Conservation (phyloP, 2,113 vertebrate genomes). For the Herpailurus yagouaroundi region DNA sequence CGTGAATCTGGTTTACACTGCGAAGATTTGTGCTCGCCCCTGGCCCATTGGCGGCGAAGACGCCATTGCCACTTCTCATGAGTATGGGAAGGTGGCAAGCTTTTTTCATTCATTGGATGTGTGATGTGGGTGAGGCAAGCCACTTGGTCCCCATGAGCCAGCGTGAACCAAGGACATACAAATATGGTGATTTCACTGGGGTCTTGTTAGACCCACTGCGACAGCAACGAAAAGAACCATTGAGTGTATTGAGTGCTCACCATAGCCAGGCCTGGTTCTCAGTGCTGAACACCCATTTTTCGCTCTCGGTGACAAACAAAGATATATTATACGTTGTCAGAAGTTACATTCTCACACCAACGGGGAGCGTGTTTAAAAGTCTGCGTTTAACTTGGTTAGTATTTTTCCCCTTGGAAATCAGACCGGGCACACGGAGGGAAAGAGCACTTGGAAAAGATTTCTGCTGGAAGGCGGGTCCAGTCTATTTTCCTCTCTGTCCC, state of each 20-base stretch:
- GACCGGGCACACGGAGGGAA: background rate
- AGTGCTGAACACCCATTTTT: background rate
- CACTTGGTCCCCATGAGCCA: too few relatives aligned
- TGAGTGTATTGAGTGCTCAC: rapidly evolving
- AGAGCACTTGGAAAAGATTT: conserved; percentile 42
- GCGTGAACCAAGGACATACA: background rate
- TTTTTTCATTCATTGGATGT: background rate
- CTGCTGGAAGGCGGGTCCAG: rapidly evolving
- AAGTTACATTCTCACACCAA: background rate
- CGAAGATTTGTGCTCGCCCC: background rate
- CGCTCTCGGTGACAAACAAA: background rate
- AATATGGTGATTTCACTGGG: background rate
- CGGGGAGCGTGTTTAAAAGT: background rate
- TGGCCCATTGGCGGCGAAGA: background rate
- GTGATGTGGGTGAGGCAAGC: background rate
- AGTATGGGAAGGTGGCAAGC: background rate
- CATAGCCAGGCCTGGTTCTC: rapidly evolving
- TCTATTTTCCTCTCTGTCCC: background rate
- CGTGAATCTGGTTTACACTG: background rate
- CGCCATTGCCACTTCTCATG: conserved; percentile 27
- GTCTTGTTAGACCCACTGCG: background rate
- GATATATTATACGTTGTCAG: too few relatives aligned
- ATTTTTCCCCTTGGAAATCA: background rate
- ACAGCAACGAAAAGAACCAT: background rate
- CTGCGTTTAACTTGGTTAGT: background rate